phyloP scores from a whole-genome alignment of 2,888 invertebrate species.

The Macropis europaea region DNA sequence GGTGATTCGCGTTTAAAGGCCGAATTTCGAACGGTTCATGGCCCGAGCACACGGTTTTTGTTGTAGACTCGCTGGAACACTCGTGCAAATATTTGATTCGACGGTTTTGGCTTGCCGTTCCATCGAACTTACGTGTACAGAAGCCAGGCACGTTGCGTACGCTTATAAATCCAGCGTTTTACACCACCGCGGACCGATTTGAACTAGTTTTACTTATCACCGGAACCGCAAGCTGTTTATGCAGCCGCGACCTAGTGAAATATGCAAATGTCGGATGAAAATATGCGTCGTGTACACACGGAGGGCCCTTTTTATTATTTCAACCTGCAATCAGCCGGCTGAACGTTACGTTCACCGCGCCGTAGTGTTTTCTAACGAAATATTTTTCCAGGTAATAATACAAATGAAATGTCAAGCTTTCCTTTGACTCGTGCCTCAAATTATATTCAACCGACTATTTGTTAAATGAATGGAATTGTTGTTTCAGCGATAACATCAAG shows the following conservation, averaged over 20 bases:
- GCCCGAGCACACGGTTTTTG: background rate
- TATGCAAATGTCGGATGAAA: conserved; percentile 12
- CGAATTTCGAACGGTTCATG: background rate
- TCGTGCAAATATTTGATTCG: conserved; percentile 33
- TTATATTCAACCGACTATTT: too few relatives aligned
- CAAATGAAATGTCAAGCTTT: too few relatives aligned
- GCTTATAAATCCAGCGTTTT: conserved; percentile 31
- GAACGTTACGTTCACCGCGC: too few relatives aligned
- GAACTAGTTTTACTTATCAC: background rate
- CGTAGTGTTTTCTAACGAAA: too few relatives aligned
- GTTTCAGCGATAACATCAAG: too few relatives aligned
- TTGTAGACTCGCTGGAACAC: background rate
- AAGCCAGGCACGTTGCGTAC: background rate
- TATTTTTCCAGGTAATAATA: too few relatives aligned
- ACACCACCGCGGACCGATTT: background rate
- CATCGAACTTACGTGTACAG: background rate
- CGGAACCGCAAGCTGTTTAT: conserved; percentile 23
- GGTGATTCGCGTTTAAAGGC: background rate
- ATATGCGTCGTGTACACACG: background rate
- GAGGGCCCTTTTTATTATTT: too few relatives aligned
- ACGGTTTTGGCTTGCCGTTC: background rate
- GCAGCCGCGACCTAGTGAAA: background rate
- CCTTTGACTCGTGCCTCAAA: too few relatives aligned
- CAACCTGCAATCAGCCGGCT: too few relatives aligned
- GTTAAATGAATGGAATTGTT: too few relatives aligned